Conservation (phyloP, 1,140 invertebrate genomes). For the Pogonus chalceus region DNA sequence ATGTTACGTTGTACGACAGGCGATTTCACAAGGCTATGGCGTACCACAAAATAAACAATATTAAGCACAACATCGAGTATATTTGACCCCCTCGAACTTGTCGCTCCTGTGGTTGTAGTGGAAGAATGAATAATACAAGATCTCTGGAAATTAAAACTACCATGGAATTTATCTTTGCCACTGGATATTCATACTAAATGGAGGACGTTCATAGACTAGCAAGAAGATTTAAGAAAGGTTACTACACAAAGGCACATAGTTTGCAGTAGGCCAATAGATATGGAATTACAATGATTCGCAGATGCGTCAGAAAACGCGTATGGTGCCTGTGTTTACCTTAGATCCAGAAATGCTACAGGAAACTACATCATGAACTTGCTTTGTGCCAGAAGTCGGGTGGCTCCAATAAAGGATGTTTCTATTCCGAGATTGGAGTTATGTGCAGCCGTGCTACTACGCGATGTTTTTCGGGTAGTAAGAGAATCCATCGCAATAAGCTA, state of each 20-base stretch:
- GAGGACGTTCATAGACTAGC: slow-evolving; percentile 5
- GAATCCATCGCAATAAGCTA: background rate
- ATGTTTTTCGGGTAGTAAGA: slow-evolving; percentile 11
- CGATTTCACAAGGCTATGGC: no score
- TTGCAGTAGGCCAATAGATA: background rate
- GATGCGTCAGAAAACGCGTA: slow-evolving; percentile 27
- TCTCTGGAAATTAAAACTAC: no score
- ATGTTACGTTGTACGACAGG: no score
- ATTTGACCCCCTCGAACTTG: no score
- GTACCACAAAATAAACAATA: no score
- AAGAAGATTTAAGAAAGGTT: background rate
- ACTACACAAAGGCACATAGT: background rate
- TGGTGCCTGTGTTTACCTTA: slow-evolving; percentile 27
- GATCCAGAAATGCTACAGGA: slow-evolving; percentile 14
- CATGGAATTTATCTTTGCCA: no score
- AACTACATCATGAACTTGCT: slow-evolving; percentile 21
- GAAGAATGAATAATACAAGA: no score
- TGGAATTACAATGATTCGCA: slow-evolving; percentile 29
- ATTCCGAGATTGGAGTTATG: slow-evolving; percentile 22
- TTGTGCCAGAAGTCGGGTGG: slow-evolving; percentile 32
- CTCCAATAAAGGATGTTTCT: slow-evolving; percentile 28
- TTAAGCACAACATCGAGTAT: no score
- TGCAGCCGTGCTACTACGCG: slow-evolving; percentile 15
- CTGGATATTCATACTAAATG: background rate
- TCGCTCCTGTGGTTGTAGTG: no score